A percentile compares a stretch with the other conserved stretches of the same genome.
Evolutionary conservation across 2,797 vertebrate species (phyloP).

Genomic region (Phrynocephalus forsythii): DNA sequence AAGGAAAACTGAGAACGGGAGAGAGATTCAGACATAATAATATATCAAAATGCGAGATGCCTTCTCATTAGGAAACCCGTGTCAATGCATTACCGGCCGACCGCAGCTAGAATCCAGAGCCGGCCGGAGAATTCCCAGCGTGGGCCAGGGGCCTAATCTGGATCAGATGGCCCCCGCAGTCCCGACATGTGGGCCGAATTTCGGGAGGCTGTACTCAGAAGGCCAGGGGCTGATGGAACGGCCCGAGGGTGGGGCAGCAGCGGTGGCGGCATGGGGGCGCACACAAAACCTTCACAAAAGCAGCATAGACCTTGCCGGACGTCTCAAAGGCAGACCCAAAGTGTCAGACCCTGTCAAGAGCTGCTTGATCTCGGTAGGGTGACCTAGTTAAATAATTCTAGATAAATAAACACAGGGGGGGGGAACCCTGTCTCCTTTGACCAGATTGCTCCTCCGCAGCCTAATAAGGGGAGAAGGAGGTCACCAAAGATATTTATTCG

Average conservation of each 20-base stretch:
- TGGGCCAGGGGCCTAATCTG: slow-evolving; percentile 47
- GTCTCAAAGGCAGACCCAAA: rapidly evolving
- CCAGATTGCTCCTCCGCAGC: neutral
- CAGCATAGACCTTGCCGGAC: neutral
- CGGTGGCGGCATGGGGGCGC: neutral
- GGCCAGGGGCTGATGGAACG: slow-evolving; percentile 4
- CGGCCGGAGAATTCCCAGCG: slow-evolving; percentile 43
- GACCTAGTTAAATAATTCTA: slow-evolving; percentile 25
- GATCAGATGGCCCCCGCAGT: slow-evolving; percentile 59
- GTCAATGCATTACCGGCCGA: slow-evolving; percentile 63
- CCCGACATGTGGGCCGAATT: slow-evolving; percentile 39
- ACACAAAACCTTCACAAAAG: neutral
- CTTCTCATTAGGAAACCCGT: slow-evolving; percentile 68
- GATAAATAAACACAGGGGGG: slow-evolving; percentile 24
- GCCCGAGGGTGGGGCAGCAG: neutral
- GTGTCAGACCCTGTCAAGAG: neutral
- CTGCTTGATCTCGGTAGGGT: slow-evolving; percentile 27
- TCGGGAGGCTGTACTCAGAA: slow-evolving; percentile 38
- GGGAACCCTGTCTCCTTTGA: neutral
- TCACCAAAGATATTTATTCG: neutral
- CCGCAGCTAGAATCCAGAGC: slow-evolving; percentile 59
- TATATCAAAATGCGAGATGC: slow-evolving; percentile 62
- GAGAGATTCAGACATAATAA: slow-evolving; percentile 50
- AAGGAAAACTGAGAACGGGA: no score
- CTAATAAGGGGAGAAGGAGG: neutral